Percentiles rank a stretch among this genome's conserved stretches.
These are phyloP conservation scores for Griposia aprilina DNA, from an alignment of 2,888 invertebrate genomes.

Conservation along the genomic window DNA sequence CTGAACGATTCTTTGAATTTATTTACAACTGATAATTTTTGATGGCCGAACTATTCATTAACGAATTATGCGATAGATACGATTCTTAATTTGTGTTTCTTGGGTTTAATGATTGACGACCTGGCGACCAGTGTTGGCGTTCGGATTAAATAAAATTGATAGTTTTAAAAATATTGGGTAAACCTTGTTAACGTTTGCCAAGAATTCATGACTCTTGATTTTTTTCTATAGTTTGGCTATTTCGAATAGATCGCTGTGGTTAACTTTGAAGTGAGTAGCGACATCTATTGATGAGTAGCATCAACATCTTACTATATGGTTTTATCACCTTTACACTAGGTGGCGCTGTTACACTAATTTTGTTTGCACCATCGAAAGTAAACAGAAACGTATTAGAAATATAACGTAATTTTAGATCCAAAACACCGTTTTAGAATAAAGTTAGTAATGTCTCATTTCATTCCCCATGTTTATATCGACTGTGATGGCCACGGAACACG, in stretches of 20 bases:
- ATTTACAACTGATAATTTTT: slow-evolving; percentile 71
- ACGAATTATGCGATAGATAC: slow-evolving; percentile 62
- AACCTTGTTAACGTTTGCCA: background rate
- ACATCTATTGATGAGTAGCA: slow-evolving; percentile 52
- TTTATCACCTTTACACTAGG: slow-evolving; percentile 1
- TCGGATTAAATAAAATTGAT: background rate
- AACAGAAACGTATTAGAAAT: too few species aligned
- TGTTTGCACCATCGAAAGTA: background rate
- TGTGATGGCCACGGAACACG: too few species aligned
- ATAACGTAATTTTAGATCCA: background rate
- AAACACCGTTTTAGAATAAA: background rate
- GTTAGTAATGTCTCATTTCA: background rate
- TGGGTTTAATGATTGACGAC: slow-evolving; percentile 30
- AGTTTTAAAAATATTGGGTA: background rate
- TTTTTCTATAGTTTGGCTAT: background rate
- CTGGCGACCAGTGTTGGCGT: background rate
- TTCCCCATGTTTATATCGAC: background rate
- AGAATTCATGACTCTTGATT: background rate
- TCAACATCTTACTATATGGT: background rate
- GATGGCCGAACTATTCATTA: slow-evolving; percentile 64
- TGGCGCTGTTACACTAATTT: background rate
- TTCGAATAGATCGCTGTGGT: slow-evolving; percentile 1
- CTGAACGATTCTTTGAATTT: slow-evolving; percentile 73
- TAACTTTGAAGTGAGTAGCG: background rate
- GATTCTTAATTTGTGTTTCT: slow-evolving; percentile 58